Evolutionary conservation across 2,888 invertebrate genomes (phyloP).

Genomic region (Platynereis dumerilii): DNA sequence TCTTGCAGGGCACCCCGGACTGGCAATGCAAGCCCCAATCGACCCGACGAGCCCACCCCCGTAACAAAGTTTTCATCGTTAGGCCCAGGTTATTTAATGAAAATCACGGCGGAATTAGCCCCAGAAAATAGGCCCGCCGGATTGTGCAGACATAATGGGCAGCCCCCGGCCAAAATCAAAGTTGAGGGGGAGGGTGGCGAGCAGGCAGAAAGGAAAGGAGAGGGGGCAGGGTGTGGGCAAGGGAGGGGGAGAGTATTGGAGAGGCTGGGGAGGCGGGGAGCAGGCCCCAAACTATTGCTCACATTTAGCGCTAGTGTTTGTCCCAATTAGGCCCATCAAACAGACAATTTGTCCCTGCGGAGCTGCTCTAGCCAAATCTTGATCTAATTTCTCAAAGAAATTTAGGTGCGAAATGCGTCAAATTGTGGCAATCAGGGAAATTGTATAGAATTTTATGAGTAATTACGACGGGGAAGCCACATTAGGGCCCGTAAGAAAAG

Average conservation of each 20-base stretch:
- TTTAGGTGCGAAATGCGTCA: slow-evolving; percentile 17
- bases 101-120: background rate
- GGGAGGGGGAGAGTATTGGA: too few species aligned
- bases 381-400: slow-evolving; percentile 14
- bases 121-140: slow-evolving; percentile 7
- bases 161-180: slow-evolving; percentile 21
- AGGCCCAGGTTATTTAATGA: slow-evolving; percentile 12
- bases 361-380: background rate
- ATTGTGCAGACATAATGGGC: background rate
- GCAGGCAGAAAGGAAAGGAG: too few species aligned
- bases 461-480: slow-evolving; percentile 12
- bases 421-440: slow-evolving; percentile 19
- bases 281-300: background rate
- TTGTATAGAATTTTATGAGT: slow-evolving; percentile 15
- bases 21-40: too few species aligned
- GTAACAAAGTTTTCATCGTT: slow-evolving; percentile 20
- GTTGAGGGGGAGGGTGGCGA: too few species aligned
- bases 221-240: too few species aligned
- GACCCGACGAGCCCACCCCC: too few species aligned
- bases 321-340: slow-evolving; percentile 19
- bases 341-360: slow-evolving; percentile 1
- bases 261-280: background rate
- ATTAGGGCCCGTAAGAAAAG: slow-evolving; percentile 13
- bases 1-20: too few species aligned
- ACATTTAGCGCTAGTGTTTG: slow-evolving; percentile 18